Percentiles rank a stretch among this genome's conserved stretches.
Evolutionary conservation across 2,888 invertebrate species (phyloP).

Genomic region (Xylota sylvarum): DNA sequence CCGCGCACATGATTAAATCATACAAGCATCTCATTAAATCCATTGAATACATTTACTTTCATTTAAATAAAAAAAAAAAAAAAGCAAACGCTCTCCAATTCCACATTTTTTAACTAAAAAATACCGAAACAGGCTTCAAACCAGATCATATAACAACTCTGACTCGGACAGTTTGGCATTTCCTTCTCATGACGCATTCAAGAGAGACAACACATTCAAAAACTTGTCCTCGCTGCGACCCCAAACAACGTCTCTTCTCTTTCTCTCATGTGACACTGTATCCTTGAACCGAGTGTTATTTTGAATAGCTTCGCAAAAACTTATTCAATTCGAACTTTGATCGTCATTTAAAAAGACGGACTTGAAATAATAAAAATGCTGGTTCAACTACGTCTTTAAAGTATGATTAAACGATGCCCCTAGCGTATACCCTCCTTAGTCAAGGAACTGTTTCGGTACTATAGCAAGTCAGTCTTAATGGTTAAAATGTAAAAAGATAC

Average conservation of each 20-base stretch:
- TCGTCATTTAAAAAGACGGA: background rate
- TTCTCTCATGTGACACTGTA: background rate
- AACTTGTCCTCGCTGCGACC: constrained; percentile 28
- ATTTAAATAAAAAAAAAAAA: background rate
- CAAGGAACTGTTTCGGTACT: background rate
- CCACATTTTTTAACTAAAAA: background rate
- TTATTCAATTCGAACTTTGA: constrained; percentile 15
- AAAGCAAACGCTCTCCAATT: background rate
- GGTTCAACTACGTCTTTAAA: constrained; percentile 9
- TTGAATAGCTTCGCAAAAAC: constrained; percentile 8
- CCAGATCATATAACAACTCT: constrained; percentile 30
- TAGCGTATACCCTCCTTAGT: background rate
- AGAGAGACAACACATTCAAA: background rate
- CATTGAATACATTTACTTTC: constrained; percentile 11
- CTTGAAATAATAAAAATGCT: constrained; percentile 3
- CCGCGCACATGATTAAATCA: constrained; percentile 5
- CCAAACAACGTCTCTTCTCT: background rate
- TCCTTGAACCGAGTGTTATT: constrained; percentile 37
- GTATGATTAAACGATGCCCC: background rate
- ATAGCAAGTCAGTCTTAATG: background rate
- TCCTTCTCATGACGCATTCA: constrained; percentile 42
- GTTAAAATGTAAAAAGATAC: background rate
- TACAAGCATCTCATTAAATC: constrained; percentile 13
- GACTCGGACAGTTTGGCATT: constrained; percentile 18
- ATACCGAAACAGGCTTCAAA: constrained; percentile 21